These are phyloP conservation scores for Catalaphyllia jardinei DNA, from an alignment of 64 coral and sea anemone species.

Conservation along the genomic window DNA sequence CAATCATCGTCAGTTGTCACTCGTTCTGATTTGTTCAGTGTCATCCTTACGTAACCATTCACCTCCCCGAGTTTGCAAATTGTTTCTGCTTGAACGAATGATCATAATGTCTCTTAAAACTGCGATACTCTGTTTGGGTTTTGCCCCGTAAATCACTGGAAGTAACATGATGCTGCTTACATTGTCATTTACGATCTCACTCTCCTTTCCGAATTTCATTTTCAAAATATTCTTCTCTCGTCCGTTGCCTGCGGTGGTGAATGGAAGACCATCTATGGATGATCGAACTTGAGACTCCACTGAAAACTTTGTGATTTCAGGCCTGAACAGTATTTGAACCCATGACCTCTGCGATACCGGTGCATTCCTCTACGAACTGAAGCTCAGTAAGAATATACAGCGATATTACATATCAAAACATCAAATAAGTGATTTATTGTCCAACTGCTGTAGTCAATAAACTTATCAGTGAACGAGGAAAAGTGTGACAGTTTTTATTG, in stretches of 20 bases:
- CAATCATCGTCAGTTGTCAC: constrained; percentile 49
- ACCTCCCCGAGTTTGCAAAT: constrained; percentile 53
- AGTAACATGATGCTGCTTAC: constrained; percentile 27
- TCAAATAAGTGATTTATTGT: no score
- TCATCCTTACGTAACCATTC: constrained; percentile 59
- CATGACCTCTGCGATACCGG: no score
- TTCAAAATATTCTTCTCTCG: constrained; percentile 24
- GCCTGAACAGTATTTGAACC: no score
- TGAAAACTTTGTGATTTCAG: no score
- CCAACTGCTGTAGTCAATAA: no score
- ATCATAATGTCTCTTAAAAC: constrained; percentile 3
- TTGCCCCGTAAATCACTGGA: background rate
- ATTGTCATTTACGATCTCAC: constrained; percentile 40
- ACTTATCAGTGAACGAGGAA: no score
- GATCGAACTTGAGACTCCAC: constrained; percentile 28
- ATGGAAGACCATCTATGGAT: constrained; percentile 48
- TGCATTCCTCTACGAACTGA: no score
- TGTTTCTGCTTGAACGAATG: constrained; percentile 46
- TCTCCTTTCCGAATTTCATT: constrained; percentile 42
- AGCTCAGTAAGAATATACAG: no score
- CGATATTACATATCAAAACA: no score
- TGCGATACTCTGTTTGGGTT: background rate
- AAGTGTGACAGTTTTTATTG: no score
- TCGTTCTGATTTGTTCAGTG: constrained; percentile 39
- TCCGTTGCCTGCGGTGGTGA: constrained; percentile 26